Base-by-base conservation (phyloP, 2,888 invertebrate species). In the Lycaena phlaeas region DNA sequence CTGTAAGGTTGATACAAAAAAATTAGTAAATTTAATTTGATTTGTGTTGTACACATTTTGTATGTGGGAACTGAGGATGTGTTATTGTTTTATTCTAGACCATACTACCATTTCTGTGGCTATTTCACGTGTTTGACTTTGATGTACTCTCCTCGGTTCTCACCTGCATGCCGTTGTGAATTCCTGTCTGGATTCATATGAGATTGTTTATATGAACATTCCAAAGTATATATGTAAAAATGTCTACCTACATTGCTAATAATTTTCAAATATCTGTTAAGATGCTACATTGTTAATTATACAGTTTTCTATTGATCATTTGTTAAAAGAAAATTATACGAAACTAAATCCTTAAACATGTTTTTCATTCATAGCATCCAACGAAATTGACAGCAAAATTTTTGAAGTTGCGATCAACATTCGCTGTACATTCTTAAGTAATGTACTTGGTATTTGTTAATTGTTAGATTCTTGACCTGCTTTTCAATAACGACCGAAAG, bases 261-360 rank as follows among this genome's bases (percentile, higher is more conserved):
- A 75, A 77, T 81, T 78, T 81, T 71, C 77, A 76, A 76, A 72
- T 81, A 82, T 81, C 76, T 81, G 79, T 82, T 82, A 82, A 82
- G 82, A 81, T 69, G 71, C 81, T 82, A 79, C 82, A 68, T 84
- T 84, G 84, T 84, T 84, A 81, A 84, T 82, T 82, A 82, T 84
- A 81, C 82, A 84, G 81, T 84, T 84, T 84, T 84, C 82, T 84
- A 84, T 84, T 84, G 84, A 84, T 82, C 79, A 84, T 84, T 84
- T 84, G 84, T 84, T 84, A 82, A 82, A 78, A 82, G 82, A 84
- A 84, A 84, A 84, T 84, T 84, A 84, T 82, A 84, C 69, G 81
- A 84, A 82, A 84, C 84, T 82, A 82, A 84, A 84, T 82, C 79
- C 81, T 81, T 81, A 70, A 36, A 45, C 48, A 51, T 56, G 61